phyloP scores from a whole-genome alignment of 30 jellyfish, hydroid and myxozoan species.

The Hydra vulgaris region DNA sequence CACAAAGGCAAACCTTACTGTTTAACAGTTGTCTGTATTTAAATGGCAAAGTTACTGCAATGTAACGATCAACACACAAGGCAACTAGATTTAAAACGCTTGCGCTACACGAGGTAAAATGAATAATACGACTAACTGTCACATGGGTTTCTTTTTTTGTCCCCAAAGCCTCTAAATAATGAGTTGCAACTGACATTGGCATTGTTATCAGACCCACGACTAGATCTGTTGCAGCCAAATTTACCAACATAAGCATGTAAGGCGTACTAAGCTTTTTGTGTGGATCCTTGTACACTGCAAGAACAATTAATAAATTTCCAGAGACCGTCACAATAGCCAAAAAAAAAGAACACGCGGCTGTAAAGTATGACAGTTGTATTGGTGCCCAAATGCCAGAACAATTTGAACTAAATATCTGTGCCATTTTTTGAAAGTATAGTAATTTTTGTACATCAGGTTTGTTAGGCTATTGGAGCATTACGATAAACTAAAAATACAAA shows the following conservation, averaged over 20 bases:
- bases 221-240: conserved; percentile 68
- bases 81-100: conserved; percentile 72
- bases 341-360: conserved; percentile 37
- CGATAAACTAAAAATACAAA: too few relatives aligned
- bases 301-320: conserved; percentile 43
- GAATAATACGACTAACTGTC: conserved; percentile 39
- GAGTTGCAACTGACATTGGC: conserved; percentile 71
- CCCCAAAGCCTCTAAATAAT: conserved; percentile 52
- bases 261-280: conserved; percentile 73
- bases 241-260: conserved; percentile 59
- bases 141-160: conserved; percentile 19
- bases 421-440: too few relatives aligned
- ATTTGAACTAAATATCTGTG: conserved; percentile 7
- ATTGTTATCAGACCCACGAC: conserved; percentile 60
- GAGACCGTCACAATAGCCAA: conserved; percentile 38
- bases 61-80: conserved; percentile 67
- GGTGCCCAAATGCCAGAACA: conserved; percentile 81
- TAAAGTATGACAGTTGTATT: conserved; percentile 50
- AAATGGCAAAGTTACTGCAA: conserved; percentile 43
- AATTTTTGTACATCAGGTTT: too few relatives aligned
- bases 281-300: conserved; percentile 71
- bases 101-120: conserved; percentile 79
- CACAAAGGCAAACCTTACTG: conserved; percentile 21
- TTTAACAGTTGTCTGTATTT: conserved; percentile 38
- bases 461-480: too few relatives aligned